Conservation (phyloP, 2,888 invertebrate genomes). For the Pseudococcus jackbeardsleyi region DNA sequence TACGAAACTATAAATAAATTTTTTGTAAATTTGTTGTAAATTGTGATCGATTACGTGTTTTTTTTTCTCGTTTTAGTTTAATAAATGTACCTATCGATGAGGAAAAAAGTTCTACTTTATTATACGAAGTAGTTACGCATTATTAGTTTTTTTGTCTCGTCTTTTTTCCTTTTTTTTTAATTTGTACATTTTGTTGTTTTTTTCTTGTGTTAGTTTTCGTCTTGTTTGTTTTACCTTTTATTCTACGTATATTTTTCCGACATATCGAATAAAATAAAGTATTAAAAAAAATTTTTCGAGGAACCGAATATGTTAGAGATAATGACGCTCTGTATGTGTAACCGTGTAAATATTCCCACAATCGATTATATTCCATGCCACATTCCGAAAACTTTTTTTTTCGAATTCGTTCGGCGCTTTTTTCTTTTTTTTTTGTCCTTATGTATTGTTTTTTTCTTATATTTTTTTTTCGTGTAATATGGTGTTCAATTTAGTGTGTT, state of each 20-base stretch:
- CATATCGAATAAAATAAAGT: conserved; percentile 49
- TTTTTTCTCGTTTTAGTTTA: conserved; percentile 8
- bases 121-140: conserved; percentile 40
- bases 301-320: background rate
- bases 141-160: conserved; percentile 38
- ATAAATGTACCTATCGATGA: background rate
- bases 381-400: conserved; percentile 5
- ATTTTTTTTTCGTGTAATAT: background rate
- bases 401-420: conserved; percentile 11
- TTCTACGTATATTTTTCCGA: conserved; percentile 26
- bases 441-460: no score
- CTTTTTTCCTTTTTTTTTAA: background rate
- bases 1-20: conserved; percentile 11
- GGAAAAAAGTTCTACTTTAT: conserved; percentile 13
- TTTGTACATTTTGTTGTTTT: conserved; percentile 51
- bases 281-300: no score
- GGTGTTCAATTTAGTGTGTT: conserved; percentile 48
- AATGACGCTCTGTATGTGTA: background rate
- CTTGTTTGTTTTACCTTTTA: conserved; percentile 56
- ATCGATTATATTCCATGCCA: conserved; percentile 38
- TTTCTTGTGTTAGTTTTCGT: conserved; percentile 53
- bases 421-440: background rate
- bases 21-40: conserved; percentile 19
- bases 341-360: background rate
- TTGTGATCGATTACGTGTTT: conserved; percentile 22